These are phyloP conservation scores for Notothenia coriiceps DNA, from an alignment of 2,113 vertebrate species.

Conservation along the genomic window DNA sequence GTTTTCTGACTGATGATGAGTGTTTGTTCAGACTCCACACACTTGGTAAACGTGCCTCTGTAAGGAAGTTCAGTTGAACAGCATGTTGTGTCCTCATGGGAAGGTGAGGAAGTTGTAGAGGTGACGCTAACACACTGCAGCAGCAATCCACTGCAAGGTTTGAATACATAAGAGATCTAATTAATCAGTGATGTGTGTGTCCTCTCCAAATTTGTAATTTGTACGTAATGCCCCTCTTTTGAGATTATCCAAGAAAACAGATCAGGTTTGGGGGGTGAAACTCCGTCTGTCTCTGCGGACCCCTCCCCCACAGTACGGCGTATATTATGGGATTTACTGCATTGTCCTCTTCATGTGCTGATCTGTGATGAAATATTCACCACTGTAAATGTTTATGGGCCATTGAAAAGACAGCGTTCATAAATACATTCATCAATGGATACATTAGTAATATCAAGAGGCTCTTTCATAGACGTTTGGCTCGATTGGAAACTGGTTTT, in stretches of 20 bases:
- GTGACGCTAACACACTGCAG: too few species aligned
- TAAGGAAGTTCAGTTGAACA: too few species aligned
- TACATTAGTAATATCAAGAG: neutral
- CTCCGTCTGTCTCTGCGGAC: neutral
- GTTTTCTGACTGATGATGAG: too few species aligned
- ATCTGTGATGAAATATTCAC: neutral
- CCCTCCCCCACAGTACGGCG: neutral
- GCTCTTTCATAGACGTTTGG: neutral
- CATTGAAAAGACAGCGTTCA: neutral
- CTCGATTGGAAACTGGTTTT: neutral
- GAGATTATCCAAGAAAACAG: conserved; percentile 16
- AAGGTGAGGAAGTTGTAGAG: too few species aligned
- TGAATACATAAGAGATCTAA: too few species aligned
- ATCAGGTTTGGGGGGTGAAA: conserved; percentile 2
- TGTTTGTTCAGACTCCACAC: too few species aligned
- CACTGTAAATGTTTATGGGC: neutral
- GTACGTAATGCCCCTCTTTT: neutral
- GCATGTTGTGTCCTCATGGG: neutral
- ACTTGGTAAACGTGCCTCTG: too few species aligned
- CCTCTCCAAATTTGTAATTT: too few species aligned
- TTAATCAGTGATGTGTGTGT: too few species aligned
- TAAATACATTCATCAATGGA: neutral
- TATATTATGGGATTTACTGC: neutral
- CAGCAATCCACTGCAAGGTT: too few species aligned
- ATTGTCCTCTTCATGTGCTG: neutral